These are phyloP conservation scores for Oreamnos americanus DNA, from an alignment of 2,113 vertebrate species.

Conservation along the genomic window DNA sequence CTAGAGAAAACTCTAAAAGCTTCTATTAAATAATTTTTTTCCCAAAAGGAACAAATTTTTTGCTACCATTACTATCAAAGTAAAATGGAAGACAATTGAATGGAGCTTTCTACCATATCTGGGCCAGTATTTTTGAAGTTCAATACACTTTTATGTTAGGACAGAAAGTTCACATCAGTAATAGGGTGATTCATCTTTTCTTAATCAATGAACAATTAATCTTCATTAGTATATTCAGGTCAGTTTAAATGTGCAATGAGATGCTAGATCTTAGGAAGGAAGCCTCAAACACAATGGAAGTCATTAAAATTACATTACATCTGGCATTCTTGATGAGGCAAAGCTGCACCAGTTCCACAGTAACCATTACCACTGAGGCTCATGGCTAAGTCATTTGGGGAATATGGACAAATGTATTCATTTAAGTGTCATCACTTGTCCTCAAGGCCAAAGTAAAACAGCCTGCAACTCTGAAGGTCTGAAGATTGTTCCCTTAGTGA, in stretches of 20 bases:
- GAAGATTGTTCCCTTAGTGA: not conserved
- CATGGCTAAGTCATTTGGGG: not conserved
- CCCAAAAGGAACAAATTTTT: not conserved
- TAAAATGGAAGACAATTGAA: not conserved
- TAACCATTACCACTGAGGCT: constrained; percentile 32
- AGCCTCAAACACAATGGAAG: constrained; percentile 56
- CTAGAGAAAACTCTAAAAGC: not conserved
- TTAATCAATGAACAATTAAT: constrained; percentile 71
- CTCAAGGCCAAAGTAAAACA: constrained; percentile 8
- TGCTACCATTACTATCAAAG: not conserved
- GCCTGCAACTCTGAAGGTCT: not conserved
- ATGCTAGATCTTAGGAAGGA: constrained; percentile 47
- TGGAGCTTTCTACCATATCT: not conserved
- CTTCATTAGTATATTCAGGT: constrained; percentile 59
- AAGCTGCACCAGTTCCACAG: constrained; percentile 12
- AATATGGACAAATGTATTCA: constrained; percentile 32
- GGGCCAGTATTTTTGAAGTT: constrained; percentile 29
- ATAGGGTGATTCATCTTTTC: constrained; percentile 57
- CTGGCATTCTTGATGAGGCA: constrained; percentile 47
- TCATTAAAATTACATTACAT: constrained; percentile 65
- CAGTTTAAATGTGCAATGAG: constrained; percentile 57
- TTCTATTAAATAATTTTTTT: not conserved
- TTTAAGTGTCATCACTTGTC: not conserved
- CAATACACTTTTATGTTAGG: constrained; percentile 35
- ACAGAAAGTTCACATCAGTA: constrained; percentile 47